Conservation (phyloP, 2,888 invertebrate species). For the Dryadula phaetusa region DNA sequence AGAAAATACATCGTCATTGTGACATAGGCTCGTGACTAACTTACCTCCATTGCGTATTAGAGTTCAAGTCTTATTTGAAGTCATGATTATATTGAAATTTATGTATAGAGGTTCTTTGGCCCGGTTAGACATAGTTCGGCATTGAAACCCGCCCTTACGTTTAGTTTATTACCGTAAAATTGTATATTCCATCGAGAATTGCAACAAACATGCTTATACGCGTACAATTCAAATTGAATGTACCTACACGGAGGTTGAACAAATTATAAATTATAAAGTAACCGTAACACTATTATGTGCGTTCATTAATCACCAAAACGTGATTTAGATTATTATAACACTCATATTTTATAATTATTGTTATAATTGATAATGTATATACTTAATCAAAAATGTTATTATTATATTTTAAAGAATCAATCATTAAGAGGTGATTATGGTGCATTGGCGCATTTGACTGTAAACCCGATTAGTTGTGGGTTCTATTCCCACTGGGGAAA, state of each 20-base stretch:
- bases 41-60: background rate
- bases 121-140: background rate
- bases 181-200: background rate
- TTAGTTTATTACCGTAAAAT: background rate
- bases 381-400: too few species aligned
- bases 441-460: too few species aligned
- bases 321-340: background rate
- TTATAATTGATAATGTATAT: background rate
- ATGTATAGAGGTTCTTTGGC: background rate
- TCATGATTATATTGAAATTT: background rate
- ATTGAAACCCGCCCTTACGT: background rate
- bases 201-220: background rate
- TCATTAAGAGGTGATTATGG: too few species aligned
- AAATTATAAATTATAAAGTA: conserved; percentile 13
- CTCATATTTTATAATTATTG: background rate
- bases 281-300: background rate
- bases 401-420: too few species aligned
- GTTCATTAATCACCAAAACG: background rate
- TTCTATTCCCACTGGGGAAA: too few species aligned
- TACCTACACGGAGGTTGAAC: background rate
- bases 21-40: background rate
- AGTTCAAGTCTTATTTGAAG: background rate
- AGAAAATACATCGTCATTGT: too few species aligned
- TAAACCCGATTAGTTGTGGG: too few species aligned
- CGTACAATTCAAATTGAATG: conserved; percentile 4